These are phyloP conservation scores for Greenwoodochromis staneri DNA, from an alignment of 2,113 vertebrate genomes.

Conservation along the genomic window DNA sequence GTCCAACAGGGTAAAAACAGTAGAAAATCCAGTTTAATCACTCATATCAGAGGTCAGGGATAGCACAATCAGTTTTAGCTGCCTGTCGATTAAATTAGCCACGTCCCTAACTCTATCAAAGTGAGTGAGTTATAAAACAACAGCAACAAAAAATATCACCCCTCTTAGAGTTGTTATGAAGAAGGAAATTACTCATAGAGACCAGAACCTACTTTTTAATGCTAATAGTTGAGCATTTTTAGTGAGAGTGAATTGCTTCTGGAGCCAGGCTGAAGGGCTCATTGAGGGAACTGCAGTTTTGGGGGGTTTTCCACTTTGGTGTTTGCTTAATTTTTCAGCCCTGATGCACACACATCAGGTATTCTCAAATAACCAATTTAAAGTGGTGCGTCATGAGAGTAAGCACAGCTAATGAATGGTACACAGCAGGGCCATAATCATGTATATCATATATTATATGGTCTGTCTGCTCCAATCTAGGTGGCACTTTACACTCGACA, in stretches of 20 bases:
- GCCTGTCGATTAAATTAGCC: neutral
- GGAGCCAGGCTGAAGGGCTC: neutral
- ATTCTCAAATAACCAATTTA: neutral
- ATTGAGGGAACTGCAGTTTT: neutral
- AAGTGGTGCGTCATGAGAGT: neutral
- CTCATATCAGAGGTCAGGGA: accelerated
- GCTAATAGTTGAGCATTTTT: neutral
- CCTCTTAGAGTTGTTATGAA: neutral
- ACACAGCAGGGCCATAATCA: neutral
- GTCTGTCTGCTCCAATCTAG: slow-evolving; percentile 40
- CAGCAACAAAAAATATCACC: neutral
- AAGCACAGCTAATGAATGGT: neutral
- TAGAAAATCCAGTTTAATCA: neutral
- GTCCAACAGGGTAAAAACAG: neutral
- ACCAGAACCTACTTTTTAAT: neutral
- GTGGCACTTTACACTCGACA: slow-evolving; percentile 83
- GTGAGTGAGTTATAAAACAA: neutral
- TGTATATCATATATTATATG: neutral
- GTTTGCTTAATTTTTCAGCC: neutral
- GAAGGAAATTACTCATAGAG: neutral
- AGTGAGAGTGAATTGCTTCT: neutral
- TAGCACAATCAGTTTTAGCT: neutral
- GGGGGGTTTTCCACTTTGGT: neutral
- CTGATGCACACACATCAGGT: neutral
- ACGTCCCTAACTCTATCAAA: neutral